Percentiles rank a stretch among this genome's conserved stretches.
phyloP scores from a whole-genome alignment of 2,888 invertebrate species.

The Dicycla oo region DNA sequence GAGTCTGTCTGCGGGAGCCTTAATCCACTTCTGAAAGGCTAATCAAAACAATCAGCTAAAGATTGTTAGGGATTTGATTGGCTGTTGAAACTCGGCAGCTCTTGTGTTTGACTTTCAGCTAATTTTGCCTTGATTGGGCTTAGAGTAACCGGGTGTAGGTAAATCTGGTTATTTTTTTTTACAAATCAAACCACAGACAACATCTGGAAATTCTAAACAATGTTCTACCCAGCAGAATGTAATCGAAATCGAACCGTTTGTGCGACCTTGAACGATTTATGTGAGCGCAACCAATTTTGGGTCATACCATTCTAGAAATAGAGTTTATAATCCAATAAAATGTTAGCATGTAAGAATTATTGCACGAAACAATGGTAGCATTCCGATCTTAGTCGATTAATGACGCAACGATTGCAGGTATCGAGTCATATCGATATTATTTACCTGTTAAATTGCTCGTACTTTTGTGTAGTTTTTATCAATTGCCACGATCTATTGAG shows the following conservation, averaged over 20 bases:
- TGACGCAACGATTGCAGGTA: constrained; percentile 74
- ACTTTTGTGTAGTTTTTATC: constrained; percentile 65
- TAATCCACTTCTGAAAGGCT: neutral
- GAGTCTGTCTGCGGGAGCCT: too few species aligned
- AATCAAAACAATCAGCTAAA: neutral
- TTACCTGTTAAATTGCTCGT: constrained; percentile 71
- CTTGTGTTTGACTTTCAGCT: too few species aligned
- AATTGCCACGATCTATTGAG: constrained; percentile 56
- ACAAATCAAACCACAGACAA: constrained; percentile 11
- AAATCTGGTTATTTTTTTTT: too few species aligned
- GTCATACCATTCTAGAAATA: constrained; percentile 42
- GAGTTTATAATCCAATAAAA: constrained; percentile 59
- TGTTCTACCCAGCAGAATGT: constrained; percentile 43
- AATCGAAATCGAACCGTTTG: constrained; percentile 60
- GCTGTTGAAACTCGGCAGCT: neutral
- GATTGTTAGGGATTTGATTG: neutral
- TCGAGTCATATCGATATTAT: constrained; percentile 74
- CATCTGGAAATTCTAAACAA: constrained; percentile 44
- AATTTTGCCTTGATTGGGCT: neutral
- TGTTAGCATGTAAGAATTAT: constrained; percentile 55
- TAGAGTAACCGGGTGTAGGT: too few species aligned
- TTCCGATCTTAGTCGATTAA: constrained; percentile 79
- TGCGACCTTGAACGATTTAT: constrained; percentile 68
- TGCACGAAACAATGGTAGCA: constrained; percentile 74
- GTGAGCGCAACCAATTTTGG: constrained; percentile 31